A percentile compares a stretch with the other conserved stretches of the same genome.
Evolutionary conservation across 2,113 vertebrate genomes (phyloP).

Genomic region (Lipophrys pholis): DNA sequence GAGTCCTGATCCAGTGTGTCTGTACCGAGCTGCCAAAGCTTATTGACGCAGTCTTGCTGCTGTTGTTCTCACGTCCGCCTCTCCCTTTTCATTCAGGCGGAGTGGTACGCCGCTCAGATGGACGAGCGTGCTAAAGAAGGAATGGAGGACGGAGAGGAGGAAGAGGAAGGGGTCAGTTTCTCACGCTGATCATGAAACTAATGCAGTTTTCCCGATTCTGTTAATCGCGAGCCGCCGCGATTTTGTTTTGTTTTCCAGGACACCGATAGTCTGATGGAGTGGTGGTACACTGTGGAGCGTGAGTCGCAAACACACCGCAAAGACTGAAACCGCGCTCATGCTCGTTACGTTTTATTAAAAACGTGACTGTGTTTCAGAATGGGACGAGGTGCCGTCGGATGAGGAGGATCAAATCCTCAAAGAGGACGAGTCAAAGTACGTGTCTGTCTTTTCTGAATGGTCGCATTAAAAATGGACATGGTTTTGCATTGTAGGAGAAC

Average conservation of each 20-base stretch:
- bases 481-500: too few species aligned
- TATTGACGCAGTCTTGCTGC: neutral
- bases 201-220: too few species aligned
- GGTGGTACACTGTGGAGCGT: conserved; percentile 84
- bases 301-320: conserved; percentile 42
- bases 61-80: neutral
- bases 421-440: conserved; percentile 78
- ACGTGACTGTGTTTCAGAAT: conserved; percentile 67
- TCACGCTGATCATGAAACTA: neutral
- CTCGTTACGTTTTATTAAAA: neutral
- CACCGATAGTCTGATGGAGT: conserved; percentile 84
- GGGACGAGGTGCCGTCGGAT: conserved; percentile 81
- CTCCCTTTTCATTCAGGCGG: conserved; percentile 62
- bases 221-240: too few species aligned
- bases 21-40: neutral
- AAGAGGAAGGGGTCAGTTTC: conserved; percentile 72
- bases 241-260: conserved; percentile 64
- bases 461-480: too few species aligned
- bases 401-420: conserved; percentile 58
- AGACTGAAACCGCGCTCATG: neutral
- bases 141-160: conserved; percentile 40
- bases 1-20: neutral
- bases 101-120: conserved; percentile 77
- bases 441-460: neutral
- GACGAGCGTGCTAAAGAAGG: conserved; percentile 45